Percentiles rank a stretch among this genome's conserved stretches.
Conservation (phyloP, 2,113 vertebrate genomes). For the Hydrolagus affinis region DNA sequence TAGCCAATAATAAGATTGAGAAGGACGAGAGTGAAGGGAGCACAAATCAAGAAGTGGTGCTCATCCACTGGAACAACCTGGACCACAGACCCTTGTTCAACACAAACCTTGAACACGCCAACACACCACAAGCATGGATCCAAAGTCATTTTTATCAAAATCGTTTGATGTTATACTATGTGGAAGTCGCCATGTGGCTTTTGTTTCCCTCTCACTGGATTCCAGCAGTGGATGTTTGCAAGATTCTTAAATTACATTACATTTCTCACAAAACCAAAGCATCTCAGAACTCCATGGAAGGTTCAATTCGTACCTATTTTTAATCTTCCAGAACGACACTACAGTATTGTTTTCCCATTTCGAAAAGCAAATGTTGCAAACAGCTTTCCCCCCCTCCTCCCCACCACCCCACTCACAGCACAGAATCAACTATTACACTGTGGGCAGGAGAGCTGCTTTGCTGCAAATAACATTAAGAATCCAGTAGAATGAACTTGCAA, state of each 20-base stretch:
- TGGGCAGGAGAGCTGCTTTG: conserved; percentile 18
- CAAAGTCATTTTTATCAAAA: neutral
- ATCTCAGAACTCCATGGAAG: too few relatives aligned
- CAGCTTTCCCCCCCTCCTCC: too few relatives aligned
- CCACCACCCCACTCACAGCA: too few relatives aligned
- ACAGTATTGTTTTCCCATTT: neutral
- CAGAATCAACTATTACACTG: neutral
- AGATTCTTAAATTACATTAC: too few relatives aligned
- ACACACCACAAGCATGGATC: neutral
- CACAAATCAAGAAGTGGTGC: too few relatives aligned
- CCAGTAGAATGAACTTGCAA: conserved; percentile 4
- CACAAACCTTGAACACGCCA: neutral
- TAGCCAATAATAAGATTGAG: too few relatives aligned
- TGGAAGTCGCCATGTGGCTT: too few relatives aligned
- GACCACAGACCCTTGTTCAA: too few relatives aligned
- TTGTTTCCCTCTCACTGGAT: neutral
- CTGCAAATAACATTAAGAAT: neutral
- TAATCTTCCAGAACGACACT: neutral
- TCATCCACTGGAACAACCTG: too few relatives aligned
- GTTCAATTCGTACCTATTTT: neutral
- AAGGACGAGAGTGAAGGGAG: too few relatives aligned
- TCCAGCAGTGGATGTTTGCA: neutral
- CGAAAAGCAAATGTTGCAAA: neutral
- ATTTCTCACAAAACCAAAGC: too few relatives aligned
- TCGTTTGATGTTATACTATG: too few relatives aligned